Evolutionary conservation across 2,113 vertebrate species (phyloP).

Genomic region (Jaculus jaculus): DNA sequence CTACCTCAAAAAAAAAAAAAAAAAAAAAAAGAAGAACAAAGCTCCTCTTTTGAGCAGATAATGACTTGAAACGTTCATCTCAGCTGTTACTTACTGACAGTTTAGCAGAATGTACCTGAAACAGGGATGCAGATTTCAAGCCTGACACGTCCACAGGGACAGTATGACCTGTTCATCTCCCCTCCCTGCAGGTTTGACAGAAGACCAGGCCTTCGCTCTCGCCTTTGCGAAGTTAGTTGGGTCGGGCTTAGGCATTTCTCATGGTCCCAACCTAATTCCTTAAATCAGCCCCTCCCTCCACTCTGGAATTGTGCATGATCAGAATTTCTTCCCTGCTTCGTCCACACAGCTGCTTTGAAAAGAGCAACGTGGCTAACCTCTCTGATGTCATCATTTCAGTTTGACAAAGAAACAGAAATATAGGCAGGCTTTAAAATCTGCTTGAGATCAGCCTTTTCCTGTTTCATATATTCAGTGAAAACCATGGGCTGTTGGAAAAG

Average conservation of each 20-base stretch:
- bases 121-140: neutral
- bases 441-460: slow-evolving; percentile 1
- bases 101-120: neutral
- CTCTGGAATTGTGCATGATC: neutral
- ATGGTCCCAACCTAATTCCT: neutral
- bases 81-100: neutral
- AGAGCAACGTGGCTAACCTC: neutral
- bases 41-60: too few species aligned
- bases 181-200: neutral
- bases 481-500: neutral
- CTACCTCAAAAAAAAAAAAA: too few species aligned
- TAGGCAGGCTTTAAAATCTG: neutral
- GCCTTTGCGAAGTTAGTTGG: neutral
- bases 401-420: neutral
- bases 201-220: neutral
- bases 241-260: neutral
- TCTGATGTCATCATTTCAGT: neutral
- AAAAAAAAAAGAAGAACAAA: too few species aligned
- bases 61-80: neutral
- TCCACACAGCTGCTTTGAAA: neutral
- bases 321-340: neutral
- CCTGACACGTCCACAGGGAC: neutral
- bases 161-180: neutral
- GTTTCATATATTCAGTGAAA: neutral
- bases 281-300: neutral